Conservation (phyloP, 1,140 invertebrate genomes). For the Babylonia areolata region DNA sequence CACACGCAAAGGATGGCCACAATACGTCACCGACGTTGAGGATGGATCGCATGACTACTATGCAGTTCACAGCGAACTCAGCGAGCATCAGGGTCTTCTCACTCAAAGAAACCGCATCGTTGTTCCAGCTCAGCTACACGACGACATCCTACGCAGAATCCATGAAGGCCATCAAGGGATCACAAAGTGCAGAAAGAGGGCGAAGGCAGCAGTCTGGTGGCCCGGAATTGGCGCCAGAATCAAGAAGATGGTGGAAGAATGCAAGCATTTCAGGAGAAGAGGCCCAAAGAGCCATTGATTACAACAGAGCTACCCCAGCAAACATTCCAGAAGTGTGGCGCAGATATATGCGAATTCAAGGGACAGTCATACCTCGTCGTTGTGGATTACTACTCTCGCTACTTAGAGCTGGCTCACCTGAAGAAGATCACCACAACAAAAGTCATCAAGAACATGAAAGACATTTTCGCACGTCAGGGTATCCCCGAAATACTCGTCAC, state of each 20-base stretch:
- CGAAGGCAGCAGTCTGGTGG: no score
- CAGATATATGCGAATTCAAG: slow-evolving; percentile 25
- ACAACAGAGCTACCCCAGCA: no score
- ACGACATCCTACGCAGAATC: slow-evolving; percentile 61
- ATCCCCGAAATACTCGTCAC: no score
- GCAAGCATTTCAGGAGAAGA: no score
- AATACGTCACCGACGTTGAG: not conserved
- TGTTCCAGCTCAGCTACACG: slow-evolving; percentile 55
- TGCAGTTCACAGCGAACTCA: not conserved
- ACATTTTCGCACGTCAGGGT: no score
- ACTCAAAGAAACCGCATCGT: slow-evolving; percentile 49
- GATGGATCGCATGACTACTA: not conserved
- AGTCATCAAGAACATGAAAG: no score
- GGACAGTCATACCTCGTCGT: no score
- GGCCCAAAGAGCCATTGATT: no score
- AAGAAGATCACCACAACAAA: no score
- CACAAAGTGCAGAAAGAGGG: slow-evolving; percentile 43
- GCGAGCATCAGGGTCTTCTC: not conserved
- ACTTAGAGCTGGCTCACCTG: no score
- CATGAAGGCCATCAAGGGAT: slow-evolving; percentile 68
- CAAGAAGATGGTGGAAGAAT: no score
- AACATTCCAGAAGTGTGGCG: not conserved
- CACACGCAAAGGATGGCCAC: not conserved
- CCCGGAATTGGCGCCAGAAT: slow-evolving; percentile 56
- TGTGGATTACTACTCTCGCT: no score